These are phyloP conservation scores for Polypedilum vanderplanki DNA, from an alignment of 1,140 invertebrate genomes.

Conservation along the genomic window DNA sequence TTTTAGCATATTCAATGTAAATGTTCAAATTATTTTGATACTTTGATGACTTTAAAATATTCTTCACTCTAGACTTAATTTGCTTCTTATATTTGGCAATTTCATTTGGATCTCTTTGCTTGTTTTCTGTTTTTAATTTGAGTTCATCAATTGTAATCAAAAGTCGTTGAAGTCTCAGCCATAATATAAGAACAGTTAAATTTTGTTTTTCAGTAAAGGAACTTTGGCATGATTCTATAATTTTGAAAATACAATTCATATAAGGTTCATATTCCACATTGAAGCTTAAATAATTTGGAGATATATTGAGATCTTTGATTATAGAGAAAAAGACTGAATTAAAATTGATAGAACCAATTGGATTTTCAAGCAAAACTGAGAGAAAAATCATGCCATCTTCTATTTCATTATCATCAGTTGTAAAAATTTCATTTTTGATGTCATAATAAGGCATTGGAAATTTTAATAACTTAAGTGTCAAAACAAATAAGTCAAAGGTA, in stretches of 20 bases:
- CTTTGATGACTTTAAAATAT: slow-evolving; percentile 47
- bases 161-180: slow-evolving; percentile 54
- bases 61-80: slow-evolving; percentile 48
- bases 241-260: slow-evolving; percentile 43
- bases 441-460: slow-evolving; percentile 49
- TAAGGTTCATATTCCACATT: slow-evolving; percentile 46
- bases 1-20: slow-evolving; percentile 56
- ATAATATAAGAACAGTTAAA: slow-evolving; percentile 39
- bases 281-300: slow-evolving; percentile 53
- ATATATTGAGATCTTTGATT: slow-evolving; percentile 40
- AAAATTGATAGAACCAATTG: slow-evolving; percentile 32
- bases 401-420: slow-evolving; percentile 40
- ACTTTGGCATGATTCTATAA: background rate
- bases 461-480: slow-evolving; percentile 52
- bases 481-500: slow-evolving; percentile 48
- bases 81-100: slow-evolving; percentile 41
- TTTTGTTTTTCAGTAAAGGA: background rate
- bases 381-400: slow-evolving; percentile 43
- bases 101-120: slow-evolving; percentile 31
- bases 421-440: slow-evolving; percentile 40
- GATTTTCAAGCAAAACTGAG: slow-evolving; percentile 31
- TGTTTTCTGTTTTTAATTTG: slow-evolving; percentile 39
- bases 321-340: slow-evolving; percentile 33
- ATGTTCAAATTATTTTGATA: slow-evolving; percentile 52
- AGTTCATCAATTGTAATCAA: slow-evolving; percentile 47